Conservation (phyloP, 2,888 invertebrate genomes). For the Kuschelorhynchus macadamiae region DNA sequence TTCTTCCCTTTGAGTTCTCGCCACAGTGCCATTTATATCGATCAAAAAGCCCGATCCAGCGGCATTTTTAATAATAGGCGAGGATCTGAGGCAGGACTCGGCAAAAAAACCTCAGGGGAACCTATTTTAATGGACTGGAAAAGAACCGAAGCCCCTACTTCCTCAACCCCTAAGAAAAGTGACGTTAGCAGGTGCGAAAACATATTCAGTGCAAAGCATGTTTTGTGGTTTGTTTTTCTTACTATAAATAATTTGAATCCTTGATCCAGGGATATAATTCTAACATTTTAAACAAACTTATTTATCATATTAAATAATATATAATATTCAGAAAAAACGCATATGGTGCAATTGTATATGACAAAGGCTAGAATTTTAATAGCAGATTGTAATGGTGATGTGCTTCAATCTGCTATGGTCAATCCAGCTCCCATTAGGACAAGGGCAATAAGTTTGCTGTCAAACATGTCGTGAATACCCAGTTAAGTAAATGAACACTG, state of each 20-base stretch:
- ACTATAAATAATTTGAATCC: not conserved
- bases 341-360: too few relatives aligned
- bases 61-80: constrained; percentile 80
- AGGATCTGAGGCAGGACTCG: constrained; percentile 70
- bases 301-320: too few relatives aligned
- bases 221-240: constrained; percentile 18
- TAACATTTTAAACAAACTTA: too few relatives aligned
- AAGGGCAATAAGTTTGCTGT: too few relatives aligned
- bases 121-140: constrained; percentile 81
- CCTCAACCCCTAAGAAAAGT: constrained; percentile 62
- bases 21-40: constrained; percentile 80
- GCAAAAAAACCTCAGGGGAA: constrained; percentile 75
- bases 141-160: constrained; percentile 69
- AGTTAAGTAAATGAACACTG: too few relatives aligned
- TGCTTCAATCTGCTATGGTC: too few relatives aligned
- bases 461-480: too few relatives aligned
- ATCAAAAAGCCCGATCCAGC: constrained; percentile 74
- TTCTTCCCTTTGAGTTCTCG: constrained; percentile 83
- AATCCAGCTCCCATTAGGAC: too few relatives aligned
- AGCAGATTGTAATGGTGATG: too few relatives aligned
- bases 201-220: constrained; percentile 12
- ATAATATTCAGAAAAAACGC: too few relatives aligned
- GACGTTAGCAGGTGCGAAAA: constrained; percentile 65
- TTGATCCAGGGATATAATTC: not conserved
- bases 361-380: too few relatives aligned